These are phyloP conservation scores for Spondyliosoma cantharus DNA, from an alignment of 2,797 vertebrate genomes.

Conservation along the genomic window DNA sequence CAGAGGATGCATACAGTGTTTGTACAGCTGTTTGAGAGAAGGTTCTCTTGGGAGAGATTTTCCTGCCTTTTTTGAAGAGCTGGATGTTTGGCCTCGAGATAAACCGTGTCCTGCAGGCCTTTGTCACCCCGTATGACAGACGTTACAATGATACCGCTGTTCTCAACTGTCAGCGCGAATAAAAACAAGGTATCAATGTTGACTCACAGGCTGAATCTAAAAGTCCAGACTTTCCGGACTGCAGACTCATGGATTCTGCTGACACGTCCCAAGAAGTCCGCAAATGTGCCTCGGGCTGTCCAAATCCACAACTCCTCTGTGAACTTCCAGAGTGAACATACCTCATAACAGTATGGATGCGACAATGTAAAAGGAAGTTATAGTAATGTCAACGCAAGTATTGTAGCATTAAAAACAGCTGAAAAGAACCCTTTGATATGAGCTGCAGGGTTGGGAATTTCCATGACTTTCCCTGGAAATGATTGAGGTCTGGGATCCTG, in stretches of 20 bases:
- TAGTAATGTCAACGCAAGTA: background rate
- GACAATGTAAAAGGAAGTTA: background rate
- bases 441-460: background rate
- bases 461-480: background rate
- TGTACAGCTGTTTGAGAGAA: conserved; percentile 3
- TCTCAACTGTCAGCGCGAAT: conserved; percentile 8
- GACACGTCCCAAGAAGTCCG: background rate
- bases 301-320: background rate
- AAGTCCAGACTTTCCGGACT: background rate
- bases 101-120: conserved; percentile 1
- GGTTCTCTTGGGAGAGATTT: background rate
- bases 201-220: background rate
- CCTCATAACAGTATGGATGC: background rate
- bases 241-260: background rate
- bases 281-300: background rate
- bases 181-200: background rate
- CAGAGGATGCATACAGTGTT: background rate
- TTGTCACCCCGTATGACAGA: background rate
- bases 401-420: too few species aligned
- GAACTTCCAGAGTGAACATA: background rate
- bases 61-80: background rate
- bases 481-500: background rate
- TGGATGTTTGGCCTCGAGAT: background rate
- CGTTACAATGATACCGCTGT: background rate
- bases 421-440: background rate